Percentiles rank a stretch among this genome's conserved stretches.
Evolutionary conservation across 1,140 invertebrate species (phyloP).

Genomic region (Microplitis mediator): DNA sequence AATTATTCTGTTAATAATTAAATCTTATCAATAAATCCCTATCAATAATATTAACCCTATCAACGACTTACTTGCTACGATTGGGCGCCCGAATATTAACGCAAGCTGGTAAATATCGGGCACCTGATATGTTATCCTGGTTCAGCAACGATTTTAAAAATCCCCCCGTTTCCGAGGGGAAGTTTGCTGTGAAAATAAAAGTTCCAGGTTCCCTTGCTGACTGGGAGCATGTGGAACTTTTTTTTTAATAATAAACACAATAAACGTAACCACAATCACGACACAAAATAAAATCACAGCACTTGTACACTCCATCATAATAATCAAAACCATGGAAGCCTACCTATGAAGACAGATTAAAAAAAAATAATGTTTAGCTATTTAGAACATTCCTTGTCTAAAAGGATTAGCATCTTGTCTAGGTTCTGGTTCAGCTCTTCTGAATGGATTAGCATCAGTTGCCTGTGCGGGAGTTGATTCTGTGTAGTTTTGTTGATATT

Average conservation of each 20-base stretch:
- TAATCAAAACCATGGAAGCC: conserved; percentile 51
- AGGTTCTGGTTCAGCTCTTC: conserved; percentile 54
- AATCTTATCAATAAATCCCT: neutral
- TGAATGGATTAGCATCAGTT: conserved; percentile 66
- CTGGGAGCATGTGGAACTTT: conserved; percentile 29
- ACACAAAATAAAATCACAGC: conserved; percentile 12
- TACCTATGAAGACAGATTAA: conserved; percentile 49
- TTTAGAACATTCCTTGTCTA: conserved; percentile 61
- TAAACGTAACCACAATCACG: neutral
- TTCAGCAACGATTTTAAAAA: conserved; percentile 52
- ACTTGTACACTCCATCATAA: neutral
- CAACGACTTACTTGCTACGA: conserved; percentile 42
- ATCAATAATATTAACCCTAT: conserved; percentile 35
- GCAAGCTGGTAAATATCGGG: conserved; percentile 8
- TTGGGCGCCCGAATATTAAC: conserved; percentile 32
- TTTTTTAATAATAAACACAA: neutral
- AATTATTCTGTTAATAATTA: neutral
- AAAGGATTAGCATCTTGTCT: conserved; percentile 65
- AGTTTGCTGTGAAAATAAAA: conserved; percentile 13
- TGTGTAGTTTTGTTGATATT: conserved; percentile 33
- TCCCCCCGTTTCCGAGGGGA: neutral
- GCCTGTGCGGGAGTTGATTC: conserved; percentile 30
- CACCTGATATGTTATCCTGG: conserved; percentile 60
- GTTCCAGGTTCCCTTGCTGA: conserved; percentile 51
- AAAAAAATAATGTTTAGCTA: neutral